Evolutionary conservation across 2,888 invertebrate genomes (phyloP).

Genomic region (Auanema freiburgensis): DNA sequence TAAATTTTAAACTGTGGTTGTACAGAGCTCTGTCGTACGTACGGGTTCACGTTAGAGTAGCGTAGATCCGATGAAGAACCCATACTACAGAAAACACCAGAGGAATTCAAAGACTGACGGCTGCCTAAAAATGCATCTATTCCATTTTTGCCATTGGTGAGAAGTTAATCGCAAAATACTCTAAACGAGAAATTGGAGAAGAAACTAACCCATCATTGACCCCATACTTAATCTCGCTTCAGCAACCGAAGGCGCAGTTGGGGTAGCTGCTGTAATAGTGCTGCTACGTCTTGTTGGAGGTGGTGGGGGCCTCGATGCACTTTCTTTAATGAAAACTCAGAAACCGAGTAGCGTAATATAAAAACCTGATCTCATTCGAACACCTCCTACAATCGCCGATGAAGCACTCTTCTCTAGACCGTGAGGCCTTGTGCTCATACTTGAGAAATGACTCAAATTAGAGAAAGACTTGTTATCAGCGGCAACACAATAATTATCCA

Average conservation of each 20-base stretch:
- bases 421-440: neutral
- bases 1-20: neutral
- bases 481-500: conserved; percentile 40
- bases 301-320: conserved; percentile 66
- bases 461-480: neutral
- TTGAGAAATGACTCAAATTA: too few relatives aligned
- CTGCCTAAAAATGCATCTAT: conserved; percentile 22
- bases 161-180: too few relatives aligned
- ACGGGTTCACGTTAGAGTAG: conserved; percentile 19
- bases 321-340: neutral
- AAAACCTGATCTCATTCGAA: conserved; percentile 13
- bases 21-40: neutral
- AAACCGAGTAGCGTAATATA: neutral
- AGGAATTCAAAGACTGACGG: conserved; percentile 40
- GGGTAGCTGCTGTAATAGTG: conserved; percentile 63
- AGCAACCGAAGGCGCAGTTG: conserved; percentile 59
- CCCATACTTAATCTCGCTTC: conserved; percentile 40
- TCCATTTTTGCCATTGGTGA: too few relatives aligned
- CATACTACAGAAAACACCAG: conserved; percentile 24
- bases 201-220: conserved; percentile 24
- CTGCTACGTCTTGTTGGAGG: conserved; percentile 65
- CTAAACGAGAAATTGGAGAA: neutral
- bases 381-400: conserved; percentile 3
- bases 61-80: conserved; percentile 18
- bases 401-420: neutral